Base-by-base conservation (phyloP, 2,888 invertebrate genomes). In the Myathropa florea region DNA sequence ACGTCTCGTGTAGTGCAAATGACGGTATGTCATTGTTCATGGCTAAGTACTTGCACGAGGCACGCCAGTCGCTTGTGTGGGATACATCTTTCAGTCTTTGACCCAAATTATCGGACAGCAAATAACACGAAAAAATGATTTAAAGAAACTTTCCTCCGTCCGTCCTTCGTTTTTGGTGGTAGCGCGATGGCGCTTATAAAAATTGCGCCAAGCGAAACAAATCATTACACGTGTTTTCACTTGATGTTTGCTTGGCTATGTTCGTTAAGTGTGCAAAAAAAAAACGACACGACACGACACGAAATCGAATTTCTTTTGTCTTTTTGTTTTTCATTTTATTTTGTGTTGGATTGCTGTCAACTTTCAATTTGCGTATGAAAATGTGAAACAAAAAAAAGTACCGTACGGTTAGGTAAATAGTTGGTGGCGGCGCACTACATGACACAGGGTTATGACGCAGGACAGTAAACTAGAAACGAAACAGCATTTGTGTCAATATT, bases 11-110 rank as follows among this genome's bases (percentile, higher is more conserved):
- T 7, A 46, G 46, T 46, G 46, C 46, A 7, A 18, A 18, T 46
- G 46, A 18, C 46, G 46, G 46, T 46, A 46, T 18, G 46, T 12
- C 61, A 30, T 33, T 21, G 21, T 21, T 63, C 30, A 63, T 33
- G 33, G 21, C 64, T 75, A 75, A 75, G 75, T 75, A 67, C 75
- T 76, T 65, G 75, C 75, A 65, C 75, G 76, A 67, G 63, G 64
- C 39, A 46, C 2, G 14, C 18, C 4, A n/a, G 4, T 1, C n/a
- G 76, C 28, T 39, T 21, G 60, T 67, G 60, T 76, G 76, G 67
- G 76, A 76, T 67, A 67, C 67, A 53, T 76, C 64, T 65, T 23
- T 46, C 21, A 76, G 59, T 53, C 46, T 73, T 76, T 76, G 76
- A 76, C 76, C 76, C 30, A 76, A 28, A 76, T 76, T 65, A 60